Evolutionary conservation across 2,797 vertebrate species (phyloP).

Genomic region (Schizopygopsis malacanthus): DNA sequence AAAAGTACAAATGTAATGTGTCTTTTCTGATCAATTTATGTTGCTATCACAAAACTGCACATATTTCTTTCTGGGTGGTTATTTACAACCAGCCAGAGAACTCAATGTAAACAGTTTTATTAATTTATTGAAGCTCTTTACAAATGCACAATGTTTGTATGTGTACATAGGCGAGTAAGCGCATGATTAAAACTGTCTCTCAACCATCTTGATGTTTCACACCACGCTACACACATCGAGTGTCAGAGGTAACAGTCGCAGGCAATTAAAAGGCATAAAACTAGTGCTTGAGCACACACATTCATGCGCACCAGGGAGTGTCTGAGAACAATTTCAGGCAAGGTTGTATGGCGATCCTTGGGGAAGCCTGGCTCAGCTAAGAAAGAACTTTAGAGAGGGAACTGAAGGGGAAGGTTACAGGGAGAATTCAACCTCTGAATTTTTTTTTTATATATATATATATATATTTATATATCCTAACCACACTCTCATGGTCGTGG

Average conservation of each 20-base stretch:
- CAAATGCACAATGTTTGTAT: conserved; percentile 14
- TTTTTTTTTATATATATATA: conserved; percentile 25
- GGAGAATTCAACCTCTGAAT: conserved; percentile 42
- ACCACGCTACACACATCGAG: conserved; percentile 34
- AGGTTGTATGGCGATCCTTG: conserved; percentile 40
- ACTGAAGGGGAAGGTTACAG: conserved; percentile 39
- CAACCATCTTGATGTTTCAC: conserved; percentile 57
- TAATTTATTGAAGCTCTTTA: conserved; percentile 7
- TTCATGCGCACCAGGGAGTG: conserved; percentile 5
- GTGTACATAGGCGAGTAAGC: conserved; percentile 14
- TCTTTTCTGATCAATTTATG: neutral
- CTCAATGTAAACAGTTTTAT: neutral
- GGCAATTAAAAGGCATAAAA: conserved; percentile 54
- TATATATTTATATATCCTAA: conserved; percentile 24
- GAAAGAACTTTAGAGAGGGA: conserved; percentile 41
- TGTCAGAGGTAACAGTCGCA: conserved; percentile 43
- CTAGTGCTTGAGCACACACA: conserved; percentile 54
- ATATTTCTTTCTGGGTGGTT: neutral
- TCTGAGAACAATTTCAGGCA: conserved; percentile 33
- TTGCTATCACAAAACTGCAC: neutral
- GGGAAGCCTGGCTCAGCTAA: conserved; percentile 35
- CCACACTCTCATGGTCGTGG: conserved; percentile 26
- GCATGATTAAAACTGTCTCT: neutral
- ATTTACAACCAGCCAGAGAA: neutral
- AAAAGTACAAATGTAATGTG: neutral